Conservation (phyloP, 2,888 invertebrate species). For the Theodoxus fluviatilis region DNA sequence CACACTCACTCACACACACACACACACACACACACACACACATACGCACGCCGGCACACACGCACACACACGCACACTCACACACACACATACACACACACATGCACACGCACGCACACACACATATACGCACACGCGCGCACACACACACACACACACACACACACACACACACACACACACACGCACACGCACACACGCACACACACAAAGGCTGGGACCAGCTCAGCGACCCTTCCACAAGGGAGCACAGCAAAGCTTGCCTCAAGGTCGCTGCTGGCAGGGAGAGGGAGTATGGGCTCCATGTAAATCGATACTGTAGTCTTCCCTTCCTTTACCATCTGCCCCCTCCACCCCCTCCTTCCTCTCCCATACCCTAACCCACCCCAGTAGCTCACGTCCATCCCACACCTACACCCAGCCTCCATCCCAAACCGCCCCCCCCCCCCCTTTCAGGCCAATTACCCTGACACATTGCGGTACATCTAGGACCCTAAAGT, state of each 20-base stretch:
- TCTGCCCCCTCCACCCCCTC: neutral
- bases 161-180: conserved; percentile 16
- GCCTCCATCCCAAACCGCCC: no score
- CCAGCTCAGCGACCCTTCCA: neutral
- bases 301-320: no score
- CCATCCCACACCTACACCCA: neutral
- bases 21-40: neutral
- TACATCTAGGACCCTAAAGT: no score
- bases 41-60: neutral
- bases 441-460: no score
- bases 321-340: no score
- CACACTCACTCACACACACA: conserved; percentile 16
- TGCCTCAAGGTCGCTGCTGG: no score
- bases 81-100: conserved; percentile 16
- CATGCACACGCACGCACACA: conserved; percentile 6
- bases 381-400: neutral
- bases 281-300: no score
- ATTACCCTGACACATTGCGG: no score
- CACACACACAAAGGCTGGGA: neutral
- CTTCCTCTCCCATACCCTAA: neutral
- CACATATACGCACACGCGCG: neutral
- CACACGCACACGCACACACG: conserved; percentile 8
- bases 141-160: conserved; percentile 5
- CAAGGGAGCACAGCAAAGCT: neutral
- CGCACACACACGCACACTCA: conserved; percentile 11